phyloP scores from a whole-genome alignment of 30 jellyfish, hydroid and myxozoan genomes.

The Turritopsis dohrnii region DNA sequence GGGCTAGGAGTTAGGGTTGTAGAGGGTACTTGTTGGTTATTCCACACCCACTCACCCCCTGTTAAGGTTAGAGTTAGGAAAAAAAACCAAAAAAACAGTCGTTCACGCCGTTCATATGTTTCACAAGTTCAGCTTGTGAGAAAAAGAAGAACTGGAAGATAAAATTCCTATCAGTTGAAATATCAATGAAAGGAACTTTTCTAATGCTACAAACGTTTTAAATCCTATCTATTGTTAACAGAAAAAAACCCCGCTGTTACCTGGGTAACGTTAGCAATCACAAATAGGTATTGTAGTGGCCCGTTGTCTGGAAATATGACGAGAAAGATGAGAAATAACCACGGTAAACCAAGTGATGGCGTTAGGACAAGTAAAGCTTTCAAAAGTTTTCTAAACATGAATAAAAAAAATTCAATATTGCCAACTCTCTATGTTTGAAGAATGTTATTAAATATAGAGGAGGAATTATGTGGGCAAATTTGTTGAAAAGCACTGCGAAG shows the following conservation, averaged over 20 bases:
- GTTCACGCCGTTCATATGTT: too few species aligned
- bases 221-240: too few species aligned
- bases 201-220: neutral
- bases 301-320: neutral
- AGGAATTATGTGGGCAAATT: neutral
- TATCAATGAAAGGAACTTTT: too few species aligned
- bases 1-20: too few species aligned
- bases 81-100: too few species aligned
- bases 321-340: neutral
- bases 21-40: too few species aligned
- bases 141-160: too few species aligned
- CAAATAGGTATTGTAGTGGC: neutral
- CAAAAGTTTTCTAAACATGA: neutral
- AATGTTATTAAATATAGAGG: neutral
- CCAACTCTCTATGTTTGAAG: neutral
- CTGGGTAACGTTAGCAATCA: neutral
- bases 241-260: neutral
- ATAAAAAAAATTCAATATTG: neutral
- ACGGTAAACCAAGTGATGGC: conserved; percentile 7
- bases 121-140: too few species aligned
- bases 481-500: neutral
- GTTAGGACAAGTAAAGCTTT: neutral
- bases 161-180: too few species aligned
- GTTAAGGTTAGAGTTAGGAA: too few species aligned
- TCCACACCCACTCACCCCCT: too few species aligned